Percentiles rank a stretch among this genome's conserved stretches.
Evolutionary conservation across 2,797 vertebrate genomes (phyloP).

Genomic region (Pipistrellus kuhlii): DNA sequence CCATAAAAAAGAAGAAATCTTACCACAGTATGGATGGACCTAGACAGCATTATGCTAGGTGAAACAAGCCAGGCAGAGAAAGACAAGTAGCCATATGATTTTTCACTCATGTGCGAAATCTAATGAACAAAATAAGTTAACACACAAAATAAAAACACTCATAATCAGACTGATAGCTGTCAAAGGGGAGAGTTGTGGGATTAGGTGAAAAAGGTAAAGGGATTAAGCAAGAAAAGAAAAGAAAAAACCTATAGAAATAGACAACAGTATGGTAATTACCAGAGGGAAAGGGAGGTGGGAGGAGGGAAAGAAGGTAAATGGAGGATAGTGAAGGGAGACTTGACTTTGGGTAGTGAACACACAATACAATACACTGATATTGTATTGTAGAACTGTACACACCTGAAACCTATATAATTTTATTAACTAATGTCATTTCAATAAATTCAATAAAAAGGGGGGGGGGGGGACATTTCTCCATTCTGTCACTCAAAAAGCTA

Average conservation of each 20-base stretch:
- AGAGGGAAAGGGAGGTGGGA: background rate
- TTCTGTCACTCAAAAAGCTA: slow-evolving; percentile 52
- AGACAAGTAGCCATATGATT: background rate
- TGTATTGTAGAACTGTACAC: background rate
- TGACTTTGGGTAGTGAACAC: background rate
- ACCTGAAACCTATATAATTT: background rate
- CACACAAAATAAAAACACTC: background rate
- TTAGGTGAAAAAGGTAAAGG: background rate
- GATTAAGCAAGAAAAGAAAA: background rate
- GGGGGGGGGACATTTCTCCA: slow-evolving; percentile 1
- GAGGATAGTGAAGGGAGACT: background rate
- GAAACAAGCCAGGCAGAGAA: background rate
- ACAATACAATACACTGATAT: background rate
- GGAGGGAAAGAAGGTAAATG: background rate
- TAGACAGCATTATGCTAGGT: background rate
- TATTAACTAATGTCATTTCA: background rate
- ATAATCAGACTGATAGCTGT: background rate
- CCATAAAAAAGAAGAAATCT: background rate
- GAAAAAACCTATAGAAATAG: background rate
- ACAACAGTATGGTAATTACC: background rate
- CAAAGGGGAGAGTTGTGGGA: background rate
- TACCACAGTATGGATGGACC: background rate
- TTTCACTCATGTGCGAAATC: background rate
- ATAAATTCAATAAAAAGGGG: background rate
- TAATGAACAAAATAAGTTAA: background rate